Conservation (phyloP, 2,888 invertebrate species). For the Phania funesta region DNA sequence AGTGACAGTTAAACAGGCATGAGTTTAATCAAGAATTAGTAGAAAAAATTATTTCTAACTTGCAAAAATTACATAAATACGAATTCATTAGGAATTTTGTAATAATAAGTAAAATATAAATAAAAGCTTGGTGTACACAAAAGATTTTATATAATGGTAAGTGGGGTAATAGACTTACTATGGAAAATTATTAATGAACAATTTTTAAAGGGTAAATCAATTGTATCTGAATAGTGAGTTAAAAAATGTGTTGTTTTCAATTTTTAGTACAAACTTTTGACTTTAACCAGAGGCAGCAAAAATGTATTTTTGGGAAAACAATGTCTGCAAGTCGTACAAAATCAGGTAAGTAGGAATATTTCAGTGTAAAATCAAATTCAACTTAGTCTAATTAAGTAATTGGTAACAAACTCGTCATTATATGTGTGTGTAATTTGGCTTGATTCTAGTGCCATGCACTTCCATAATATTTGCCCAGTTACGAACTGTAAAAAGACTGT, state of each 20-base stretch:
- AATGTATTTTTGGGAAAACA: constrained; percentile 71
- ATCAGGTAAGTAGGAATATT: constrained; percentile 71
- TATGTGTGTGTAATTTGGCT: no score
- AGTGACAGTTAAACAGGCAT: constrained; percentile 70
- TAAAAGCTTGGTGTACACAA: constrained; percentile 58
- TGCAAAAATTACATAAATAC: constrained; percentile 78
- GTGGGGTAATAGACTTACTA: constrained; percentile 55
- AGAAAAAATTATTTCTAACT: constrained; percentile 31
- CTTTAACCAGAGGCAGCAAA: constrained; percentile 70
- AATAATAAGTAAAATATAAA: constrained; percentile 65
- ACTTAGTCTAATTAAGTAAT: not conserved
- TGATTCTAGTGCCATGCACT: no score
- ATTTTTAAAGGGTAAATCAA: not conserved
- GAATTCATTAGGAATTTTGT: constrained; percentile 47
- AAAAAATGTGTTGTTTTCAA: not conserved
- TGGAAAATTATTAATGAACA: not conserved
- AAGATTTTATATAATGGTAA: constrained; percentile 73
- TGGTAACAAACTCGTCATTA: no score
- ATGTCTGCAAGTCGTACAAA: constrained; percentile 72
- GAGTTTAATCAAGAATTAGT: constrained; percentile 56
- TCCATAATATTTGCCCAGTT: no score
- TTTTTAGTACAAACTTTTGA: constrained; percentile 75
- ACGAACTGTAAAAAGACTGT: no score
- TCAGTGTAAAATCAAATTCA: not conserved
- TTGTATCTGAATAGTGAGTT: not conserved